phyloP scores from a whole-genome alignment of 1,140 invertebrate species.

The Maconellicoccus hirsutus region DNA sequence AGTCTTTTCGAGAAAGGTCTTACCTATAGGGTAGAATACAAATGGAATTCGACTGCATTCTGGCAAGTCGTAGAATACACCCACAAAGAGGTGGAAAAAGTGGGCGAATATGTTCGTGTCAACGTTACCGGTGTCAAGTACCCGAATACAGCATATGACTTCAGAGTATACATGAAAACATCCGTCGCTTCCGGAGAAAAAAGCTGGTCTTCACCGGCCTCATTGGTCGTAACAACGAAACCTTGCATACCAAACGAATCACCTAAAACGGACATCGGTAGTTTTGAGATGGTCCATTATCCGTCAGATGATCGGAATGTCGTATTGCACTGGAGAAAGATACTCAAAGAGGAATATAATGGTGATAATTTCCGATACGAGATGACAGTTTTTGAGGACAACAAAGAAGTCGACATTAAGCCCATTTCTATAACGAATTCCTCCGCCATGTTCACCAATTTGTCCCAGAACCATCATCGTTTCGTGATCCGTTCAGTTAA shows the following conservation, averaged over 20 bases:
- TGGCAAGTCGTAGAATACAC: too few species aligned
- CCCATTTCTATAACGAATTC: background rate
- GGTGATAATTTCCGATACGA: slow-evolving; percentile 41
- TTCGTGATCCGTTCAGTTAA: background rate
- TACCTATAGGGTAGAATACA: slow-evolving; percentile 47
- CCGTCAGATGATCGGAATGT: slow-evolving; percentile 38
- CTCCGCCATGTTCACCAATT: background rate
- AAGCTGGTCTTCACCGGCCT: slow-evolving; percentile 49
- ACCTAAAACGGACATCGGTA: slow-evolving; percentile 48
- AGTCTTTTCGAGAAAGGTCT: too few species aligned
- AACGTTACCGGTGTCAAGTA: slow-evolving; percentile 43
- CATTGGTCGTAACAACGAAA: slow-evolving; percentile 43
- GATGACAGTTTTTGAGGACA: too few species aligned
- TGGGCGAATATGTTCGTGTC: background rate
- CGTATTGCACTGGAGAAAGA: slow-evolving; percentile 56
- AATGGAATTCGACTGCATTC: slow-evolving; percentile 36
- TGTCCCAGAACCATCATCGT: background rate
- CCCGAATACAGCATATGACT: too few species aligned
- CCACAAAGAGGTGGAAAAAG: too few species aligned
- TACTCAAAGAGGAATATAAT: slow-evolving; percentile 46
- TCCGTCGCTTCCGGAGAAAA: slow-evolving; percentile 37
- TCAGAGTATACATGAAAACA: slow-evolving; percentile 47
- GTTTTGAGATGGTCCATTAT: slow-evolving; percentile 45
- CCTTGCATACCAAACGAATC: slow-evolving; percentile 44
- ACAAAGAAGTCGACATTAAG: too few species aligned